Percentiles rank a stretch among this genome's conserved stretches.
phyloP scores from a whole-genome alignment of 2,888 invertebrate genomes.

The Ennomos quercinarius region DNA sequence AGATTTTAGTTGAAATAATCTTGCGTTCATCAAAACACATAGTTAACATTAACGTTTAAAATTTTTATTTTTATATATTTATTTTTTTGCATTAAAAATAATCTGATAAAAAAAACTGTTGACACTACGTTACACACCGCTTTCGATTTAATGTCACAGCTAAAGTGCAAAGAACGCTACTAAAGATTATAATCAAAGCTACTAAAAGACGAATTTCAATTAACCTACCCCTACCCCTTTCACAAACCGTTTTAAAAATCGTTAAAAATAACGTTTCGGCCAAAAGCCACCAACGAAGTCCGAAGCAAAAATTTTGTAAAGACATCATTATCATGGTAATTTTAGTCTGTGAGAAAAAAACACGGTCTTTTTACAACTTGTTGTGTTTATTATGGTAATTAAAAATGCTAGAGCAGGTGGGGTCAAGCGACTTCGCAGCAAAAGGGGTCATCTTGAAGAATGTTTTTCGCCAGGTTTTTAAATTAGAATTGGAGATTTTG shows the following conservation, averaged over 20 bases:
- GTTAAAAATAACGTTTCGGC: conserved; percentile 38
- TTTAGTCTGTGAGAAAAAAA: conserved; percentile 57
- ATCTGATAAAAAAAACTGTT: too few species aligned
- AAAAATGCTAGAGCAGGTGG: conserved; percentile 70
- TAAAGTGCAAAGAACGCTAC: not conserved
- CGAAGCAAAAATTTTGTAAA: conserved; percentile 44
- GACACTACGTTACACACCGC: too few species aligned
- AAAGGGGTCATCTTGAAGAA: conserved; percentile 64
- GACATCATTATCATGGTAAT: conserved; percentile 58
- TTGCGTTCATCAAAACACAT: too few species aligned
- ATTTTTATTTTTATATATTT: too few species aligned
- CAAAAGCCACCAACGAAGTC: conserved; percentile 25
- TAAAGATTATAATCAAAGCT: not conserved
- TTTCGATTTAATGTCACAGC: too few species aligned
- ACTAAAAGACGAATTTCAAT: conserved; percentile 16
- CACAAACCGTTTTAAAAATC: conserved; percentile 32
- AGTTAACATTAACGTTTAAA: too few species aligned
- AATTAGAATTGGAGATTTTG: conserved; percentile 66
- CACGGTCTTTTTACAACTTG: conserved; percentile 38
- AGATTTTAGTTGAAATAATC: too few species aligned
- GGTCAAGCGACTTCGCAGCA: conserved; percentile 58
- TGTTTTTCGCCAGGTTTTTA: conserved; percentile 44
- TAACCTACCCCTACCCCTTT: conserved; percentile 32
- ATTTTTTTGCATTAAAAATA: too few species aligned
- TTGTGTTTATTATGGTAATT: conserved; percentile 51